These are phyloP conservation scores for Coelopa pilipes DNA, from an alignment of 2,888 invertebrate species.

Conservation along the genomic window DNA sequence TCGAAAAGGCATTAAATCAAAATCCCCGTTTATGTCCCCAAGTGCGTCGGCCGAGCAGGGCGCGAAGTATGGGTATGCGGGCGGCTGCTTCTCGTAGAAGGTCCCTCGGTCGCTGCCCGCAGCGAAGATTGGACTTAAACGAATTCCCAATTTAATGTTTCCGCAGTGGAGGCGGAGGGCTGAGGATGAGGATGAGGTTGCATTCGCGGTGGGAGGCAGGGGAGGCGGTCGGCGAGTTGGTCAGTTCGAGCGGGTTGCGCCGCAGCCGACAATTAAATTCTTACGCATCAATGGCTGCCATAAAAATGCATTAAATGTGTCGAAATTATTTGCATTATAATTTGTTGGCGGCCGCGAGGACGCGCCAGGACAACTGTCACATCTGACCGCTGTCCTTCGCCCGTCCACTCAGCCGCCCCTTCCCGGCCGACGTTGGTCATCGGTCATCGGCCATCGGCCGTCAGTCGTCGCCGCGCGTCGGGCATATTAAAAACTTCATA, in stretches of 20 bases:
- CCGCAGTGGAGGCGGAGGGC: too few relatives aligned
- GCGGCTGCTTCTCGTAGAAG: too few relatives aligned
- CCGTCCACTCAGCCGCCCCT: too few relatives aligned
- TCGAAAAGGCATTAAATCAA: slow-evolving; percentile 37
- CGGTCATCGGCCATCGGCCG: background rate
- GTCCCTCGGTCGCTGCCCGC: too few relatives aligned
- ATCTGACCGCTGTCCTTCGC: background rate
- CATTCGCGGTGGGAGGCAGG: too few relatives aligned
- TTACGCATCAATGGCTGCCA: slow-evolving; percentile 43
- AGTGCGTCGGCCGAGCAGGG: too few relatives aligned
- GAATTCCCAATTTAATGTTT: too few relatives aligned
- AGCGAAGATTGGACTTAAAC: too few relatives aligned
- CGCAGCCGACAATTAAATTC: slow-evolving; percentile 44
- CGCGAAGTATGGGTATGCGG: too few relatives aligned
- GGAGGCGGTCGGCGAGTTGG: too few relatives aligned
- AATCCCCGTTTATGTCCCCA: slow-evolving; percentile 22
- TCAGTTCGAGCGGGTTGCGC: background rate
- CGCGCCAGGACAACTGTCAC: background rate
- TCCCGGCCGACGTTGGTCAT: slow-evolving; percentile 2
- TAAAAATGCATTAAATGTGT: slow-evolving; percentile 28
- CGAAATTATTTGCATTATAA: slow-evolving; percentile 5
- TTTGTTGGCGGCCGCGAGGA: background rate
- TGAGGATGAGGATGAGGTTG: too few relatives aligned
- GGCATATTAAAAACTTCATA: slow-evolving; percentile 36
- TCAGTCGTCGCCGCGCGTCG: slow-evolving; percentile 11